Percentiles rank a stretch among this genome's conserved stretches.
Conservation (phyloP, 2,113 vertebrate genomes). For the Himantopus leucocephalus region DNA sequence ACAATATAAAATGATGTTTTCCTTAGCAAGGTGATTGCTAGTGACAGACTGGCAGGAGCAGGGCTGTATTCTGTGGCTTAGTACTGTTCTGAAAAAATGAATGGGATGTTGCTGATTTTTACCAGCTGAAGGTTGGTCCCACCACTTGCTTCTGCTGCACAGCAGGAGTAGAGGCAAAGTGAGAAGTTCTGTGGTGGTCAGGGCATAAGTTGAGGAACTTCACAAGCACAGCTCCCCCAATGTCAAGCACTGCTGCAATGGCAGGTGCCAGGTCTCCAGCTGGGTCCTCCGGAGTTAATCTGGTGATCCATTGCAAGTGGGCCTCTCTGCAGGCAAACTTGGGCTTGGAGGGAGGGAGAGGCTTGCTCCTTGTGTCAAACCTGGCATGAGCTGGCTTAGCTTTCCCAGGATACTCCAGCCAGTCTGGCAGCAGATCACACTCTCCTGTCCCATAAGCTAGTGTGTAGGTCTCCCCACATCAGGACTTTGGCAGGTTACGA, state of each 20-base stretch:
- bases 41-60: background rate
- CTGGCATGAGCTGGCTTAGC: background rate
- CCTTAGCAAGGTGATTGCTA: background rate
- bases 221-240: rapidly evolving
- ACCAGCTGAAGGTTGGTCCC: background rate
- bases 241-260: background rate
- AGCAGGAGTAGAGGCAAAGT: background rate
- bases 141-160: background rate
- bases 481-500: background rate
- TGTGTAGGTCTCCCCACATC: background rate
- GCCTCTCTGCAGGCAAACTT: background rate
- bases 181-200: background rate
- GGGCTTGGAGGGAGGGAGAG: background rate
- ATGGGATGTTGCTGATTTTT: background rate
- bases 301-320: background rate
- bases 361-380: background rate
- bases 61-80: background rate
- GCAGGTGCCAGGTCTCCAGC: background rate
- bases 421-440: background rate
- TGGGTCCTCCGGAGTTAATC: background rate
- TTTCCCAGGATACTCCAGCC: background rate
- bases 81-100: background rate
- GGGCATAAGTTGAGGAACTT: background rate
- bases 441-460: background rate
- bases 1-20: background rate